Evolutionary conservation across 2,888 invertebrate genomes (phyloP).

Genomic region (Ceraclea dissimilis): DNA sequence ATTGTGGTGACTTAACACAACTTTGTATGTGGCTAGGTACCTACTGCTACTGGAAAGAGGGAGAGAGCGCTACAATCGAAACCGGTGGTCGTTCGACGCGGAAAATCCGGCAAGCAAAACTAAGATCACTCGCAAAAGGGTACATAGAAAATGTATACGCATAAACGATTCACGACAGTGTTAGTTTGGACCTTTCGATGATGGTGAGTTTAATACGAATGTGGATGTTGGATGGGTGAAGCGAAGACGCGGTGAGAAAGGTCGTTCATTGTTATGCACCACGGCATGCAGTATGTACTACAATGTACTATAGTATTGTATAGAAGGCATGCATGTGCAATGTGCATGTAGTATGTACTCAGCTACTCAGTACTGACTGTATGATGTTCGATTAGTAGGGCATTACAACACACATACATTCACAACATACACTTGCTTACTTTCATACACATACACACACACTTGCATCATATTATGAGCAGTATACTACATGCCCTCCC

Average conservation of each 20-base stretch:
- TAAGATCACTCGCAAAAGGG: not conserved
- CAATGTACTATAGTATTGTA: no score
- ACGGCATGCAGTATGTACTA: not conserved
- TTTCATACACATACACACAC: no score
- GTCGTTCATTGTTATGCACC: slow-evolving; percentile 13
- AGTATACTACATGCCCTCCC: no score
- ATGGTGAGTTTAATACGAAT: not conserved
- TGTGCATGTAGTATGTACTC: not conserved
- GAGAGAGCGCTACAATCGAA: no score
- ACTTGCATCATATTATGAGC: no score
- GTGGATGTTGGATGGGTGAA: not conserved
- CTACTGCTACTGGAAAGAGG: no score
- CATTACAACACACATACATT: no score
- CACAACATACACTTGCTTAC: no score
- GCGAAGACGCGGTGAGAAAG: slow-evolving; percentile 6
- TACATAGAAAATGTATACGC: not conserved
- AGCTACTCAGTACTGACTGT: no score
- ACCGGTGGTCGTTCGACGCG: not conserved
- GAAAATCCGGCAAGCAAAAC: not conserved
- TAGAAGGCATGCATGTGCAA: no score
- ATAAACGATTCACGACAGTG: not conserved
- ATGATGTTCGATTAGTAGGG: no score
- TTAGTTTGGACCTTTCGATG: no score
- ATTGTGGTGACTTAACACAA: not conserved
- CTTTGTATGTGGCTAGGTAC: slow-evolving; percentile 1